Evolutionary conservation across 2,797 vertebrate species (phyloP), one percentile per base, ranked within the genome.

Genomic region (Chaenodraco wilsoni): DNA sequence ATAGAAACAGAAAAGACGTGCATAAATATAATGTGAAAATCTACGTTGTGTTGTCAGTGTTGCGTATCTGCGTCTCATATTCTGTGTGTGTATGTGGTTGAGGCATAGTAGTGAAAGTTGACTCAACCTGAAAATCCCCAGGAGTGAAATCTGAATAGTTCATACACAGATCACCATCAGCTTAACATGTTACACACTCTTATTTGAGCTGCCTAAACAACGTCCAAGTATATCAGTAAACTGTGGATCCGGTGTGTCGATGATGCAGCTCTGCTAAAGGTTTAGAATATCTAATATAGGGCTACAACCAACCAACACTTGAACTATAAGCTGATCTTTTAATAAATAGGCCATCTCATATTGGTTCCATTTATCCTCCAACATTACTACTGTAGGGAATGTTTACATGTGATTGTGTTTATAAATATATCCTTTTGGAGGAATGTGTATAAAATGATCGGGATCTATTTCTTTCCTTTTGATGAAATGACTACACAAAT

Each of bases 81-180:
- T 70, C 17, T 62, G 61, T 31, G n/a, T 70, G 21, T 21, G 21
- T 2, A 17, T 69, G 10, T 19, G 33, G 33, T 37, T 37, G 33
- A 37, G 33, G 8, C 33, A 21, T 23, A 23, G 57, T 67, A 85
- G 76, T 88, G 85, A 87, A 88, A 87, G 84, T 71, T 91, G 88
- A 91, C 56, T 92, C 88, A 91, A 57, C 63, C 37, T 80, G 86
- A 89, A 74, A 87, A 73, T 51, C 62, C 37, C 31, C 3, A 37
- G 56, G n/a, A 69, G 59, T 78, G 71, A 85, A 78, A 87, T 72
- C 65, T 71, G 77, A 80, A 76, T 65, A 33, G 61, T 65, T 87
- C 50, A 43, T 54, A 77, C 23, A 65, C 37, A 54, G 55, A 56
- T 81, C 56, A 17, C 9, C 56, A 54, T 72, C 72, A 60, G 69